Evolutionary conservation across 2,888 invertebrate genomes (phyloP), one percentile per base, ranked within the genome.

Genomic region (Drosophila neotestacea): DNA sequence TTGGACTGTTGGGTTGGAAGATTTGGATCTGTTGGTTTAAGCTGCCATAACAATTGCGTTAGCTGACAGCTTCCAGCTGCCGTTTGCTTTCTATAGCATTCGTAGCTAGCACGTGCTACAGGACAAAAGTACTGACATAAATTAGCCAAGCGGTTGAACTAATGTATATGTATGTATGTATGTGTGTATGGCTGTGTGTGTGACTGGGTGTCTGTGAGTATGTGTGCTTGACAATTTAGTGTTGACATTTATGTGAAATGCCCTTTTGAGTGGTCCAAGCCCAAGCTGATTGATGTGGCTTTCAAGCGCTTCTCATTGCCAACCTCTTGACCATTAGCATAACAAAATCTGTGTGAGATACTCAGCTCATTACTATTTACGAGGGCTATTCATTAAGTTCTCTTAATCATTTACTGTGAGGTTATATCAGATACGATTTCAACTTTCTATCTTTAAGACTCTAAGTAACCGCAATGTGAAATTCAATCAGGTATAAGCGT

Each of bases 171-270:
- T 16, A 16, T 55, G 46, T n/a, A n/a, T n/a, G n/a, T n/a, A n/a
- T 47, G 52, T 58, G 47, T 58, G 13, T 52, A 22, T 59, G 34
- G 47, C 39, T 56, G 38, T 64, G 44, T 54, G 41, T 56, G 13
- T 51, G 47, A 36, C 38, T 41, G 28, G 10, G 30, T 41, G 16
- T 54, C 46, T 51, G 51, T 60, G 48, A 52, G 55, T 70, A 34
- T 59, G 58, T 62, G 52, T 56, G 54, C 59, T 44, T 65, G 65
- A 62, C 69, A 79, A 73, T 83, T 85, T 86, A 70, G 81, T 83
- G 84, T 80, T 85, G 83, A 83, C 88, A 83, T 77, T 85, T 83
- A 85, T 88, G 84, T 56, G 77, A 77, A 77, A 85, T 71, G 72
- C 50, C 70, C 74, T 79, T 70, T 83, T 70, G 74, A 88, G 74